phyloP scores from a whole-genome alignment of 2,797 vertebrate species.

The Lagorchestes hirsutus region DNA sequence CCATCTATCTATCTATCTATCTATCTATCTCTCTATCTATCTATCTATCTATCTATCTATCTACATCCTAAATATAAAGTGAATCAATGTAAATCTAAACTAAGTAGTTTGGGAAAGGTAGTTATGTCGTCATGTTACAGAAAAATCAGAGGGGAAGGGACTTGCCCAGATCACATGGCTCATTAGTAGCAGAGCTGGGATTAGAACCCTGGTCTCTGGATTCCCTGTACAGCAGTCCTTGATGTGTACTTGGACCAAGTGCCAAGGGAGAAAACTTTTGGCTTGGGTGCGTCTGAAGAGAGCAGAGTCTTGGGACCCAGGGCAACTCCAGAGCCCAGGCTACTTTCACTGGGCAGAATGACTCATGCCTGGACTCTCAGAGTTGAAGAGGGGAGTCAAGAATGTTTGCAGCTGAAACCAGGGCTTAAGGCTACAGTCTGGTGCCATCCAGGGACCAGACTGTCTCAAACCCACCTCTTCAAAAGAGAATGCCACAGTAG shows the following conservation, averaged over 20 bases:
- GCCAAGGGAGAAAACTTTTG: not conserved
- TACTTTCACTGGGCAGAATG: not conserved
- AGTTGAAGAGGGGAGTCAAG: not conserved
- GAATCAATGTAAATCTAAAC: not conserved
- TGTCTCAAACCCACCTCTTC: constrained; percentile 85
- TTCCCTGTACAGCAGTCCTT: not conserved
- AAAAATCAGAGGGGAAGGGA: not conserved
- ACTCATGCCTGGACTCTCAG: not conserved
- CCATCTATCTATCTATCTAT: too few species aligned
- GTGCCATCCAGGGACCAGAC: not conserved
- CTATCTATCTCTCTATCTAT: too few species aligned
- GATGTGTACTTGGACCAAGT: not conserved
- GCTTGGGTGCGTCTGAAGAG: not conserved
- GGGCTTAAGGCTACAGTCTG: not conserved
- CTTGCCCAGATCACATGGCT: not conserved
- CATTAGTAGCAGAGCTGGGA: not conserved
- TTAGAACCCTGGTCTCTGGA: not conserved
- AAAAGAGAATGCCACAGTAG: constrained; percentile 82
- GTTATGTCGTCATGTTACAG: not conserved
- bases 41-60: not conserved
- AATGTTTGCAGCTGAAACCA: not conserved
- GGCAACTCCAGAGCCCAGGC: not conserved
- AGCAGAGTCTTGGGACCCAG: not conserved
- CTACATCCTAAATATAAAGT: not conserved
- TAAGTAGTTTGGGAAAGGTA: not conserved